A percentile compares a stretch with the other conserved stretches of the same genome.
Evolutionary conservation across 2,113 vertebrate genomes (phyloP).

Genomic region (Thomomys bottae): DNA sequence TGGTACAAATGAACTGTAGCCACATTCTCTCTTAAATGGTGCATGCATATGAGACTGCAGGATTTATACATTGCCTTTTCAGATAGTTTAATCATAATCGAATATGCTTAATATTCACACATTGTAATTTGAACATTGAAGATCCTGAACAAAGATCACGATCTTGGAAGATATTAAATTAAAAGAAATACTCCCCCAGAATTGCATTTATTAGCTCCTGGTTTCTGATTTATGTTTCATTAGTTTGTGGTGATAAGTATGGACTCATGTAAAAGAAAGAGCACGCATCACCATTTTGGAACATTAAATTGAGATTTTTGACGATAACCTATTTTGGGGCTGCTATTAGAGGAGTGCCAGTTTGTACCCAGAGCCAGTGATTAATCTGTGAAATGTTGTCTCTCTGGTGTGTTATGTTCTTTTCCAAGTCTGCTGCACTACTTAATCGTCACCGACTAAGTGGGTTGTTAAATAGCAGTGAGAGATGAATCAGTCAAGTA

Average conservation of each 20-base stretch:
- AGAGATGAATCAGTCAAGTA: constrained; percentile 79
- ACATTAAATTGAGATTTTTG: constrained; percentile 77
- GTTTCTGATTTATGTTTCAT: constrained; percentile 77
- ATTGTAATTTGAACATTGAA: constrained; percentile 72
- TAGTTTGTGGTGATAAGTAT: constrained; percentile 73
- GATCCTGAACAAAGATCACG: constrained; percentile 75
- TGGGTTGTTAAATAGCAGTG: constrained; percentile 74
- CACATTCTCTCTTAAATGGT: neutral
- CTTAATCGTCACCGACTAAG: constrained; percentile 71
- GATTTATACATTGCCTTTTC: constrained; percentile 67
- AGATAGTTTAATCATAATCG: constrained; percentile 59
- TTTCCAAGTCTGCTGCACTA: constrained; percentile 74
- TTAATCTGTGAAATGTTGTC: constrained; percentile 79
- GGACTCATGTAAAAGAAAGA: constrained; percentile 52
- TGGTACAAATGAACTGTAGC: constrained; percentile 11
- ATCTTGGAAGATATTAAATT: constrained; percentile 70
- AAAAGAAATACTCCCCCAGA: constrained; percentile 57
- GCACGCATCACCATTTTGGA: constrained; percentile 71
- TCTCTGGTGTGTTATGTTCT: constrained; percentile 77
- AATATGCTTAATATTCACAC: constrained; percentile 72
- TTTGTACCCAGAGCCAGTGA: constrained; percentile 76
- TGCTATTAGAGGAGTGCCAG: constrained; percentile 70
- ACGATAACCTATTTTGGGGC: constrained; percentile 78
- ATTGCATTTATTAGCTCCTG: constrained; percentile 70
- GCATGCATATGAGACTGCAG: neutral